These are phyloP conservation scores for Choloepus didactylus DNA, from an alignment of 2,797 vertebrate genomes.

Conservation along the genomic window DNA sequence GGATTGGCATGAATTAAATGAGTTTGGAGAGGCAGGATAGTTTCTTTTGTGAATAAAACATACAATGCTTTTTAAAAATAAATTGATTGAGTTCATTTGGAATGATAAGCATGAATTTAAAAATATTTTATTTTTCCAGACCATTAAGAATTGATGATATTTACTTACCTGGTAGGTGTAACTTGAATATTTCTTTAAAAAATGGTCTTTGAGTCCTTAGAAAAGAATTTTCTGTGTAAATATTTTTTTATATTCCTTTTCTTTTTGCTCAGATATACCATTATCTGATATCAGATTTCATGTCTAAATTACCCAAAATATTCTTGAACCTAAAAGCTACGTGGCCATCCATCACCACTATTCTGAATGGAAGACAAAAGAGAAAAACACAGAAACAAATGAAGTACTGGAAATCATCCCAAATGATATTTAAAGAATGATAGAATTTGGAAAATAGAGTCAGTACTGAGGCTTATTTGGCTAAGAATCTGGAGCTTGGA, in stretches of 20 bases:
- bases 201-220: not conserved
- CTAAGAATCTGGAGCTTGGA: slow-evolving; percentile 73
- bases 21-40: not conserved
- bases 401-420: slow-evolving; percentile 71
- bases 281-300: not conserved
- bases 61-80: not conserved
- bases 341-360: not conserved
- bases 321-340: slow-evolving; percentile 22
- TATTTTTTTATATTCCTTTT: slow-evolving; percentile 8
- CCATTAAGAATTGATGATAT: not conserved
- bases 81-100: not conserved
- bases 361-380: slow-evolving; percentile 70
- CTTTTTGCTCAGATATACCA: not conserved
- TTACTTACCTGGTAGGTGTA: not conserved
- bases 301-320: not conserved
- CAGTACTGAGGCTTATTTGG: slow-evolving; percentile 80
- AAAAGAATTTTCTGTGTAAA: not conserved
- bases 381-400: slow-evolving; percentile 67
- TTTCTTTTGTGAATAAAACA: not conserved
- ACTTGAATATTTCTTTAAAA: slow-evolving; percentile 11
- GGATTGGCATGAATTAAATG: not conserved
- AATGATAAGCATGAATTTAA: not conserved
- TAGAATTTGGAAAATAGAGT: slow-evolving; percentile 80
- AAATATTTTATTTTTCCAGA: slow-evolving; percentile 5
- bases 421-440: slow-evolving; percentile 82